Base-by-base conservation (phyloP, 2,888 invertebrate genomes). In the Apamea epomidion region DNA sequence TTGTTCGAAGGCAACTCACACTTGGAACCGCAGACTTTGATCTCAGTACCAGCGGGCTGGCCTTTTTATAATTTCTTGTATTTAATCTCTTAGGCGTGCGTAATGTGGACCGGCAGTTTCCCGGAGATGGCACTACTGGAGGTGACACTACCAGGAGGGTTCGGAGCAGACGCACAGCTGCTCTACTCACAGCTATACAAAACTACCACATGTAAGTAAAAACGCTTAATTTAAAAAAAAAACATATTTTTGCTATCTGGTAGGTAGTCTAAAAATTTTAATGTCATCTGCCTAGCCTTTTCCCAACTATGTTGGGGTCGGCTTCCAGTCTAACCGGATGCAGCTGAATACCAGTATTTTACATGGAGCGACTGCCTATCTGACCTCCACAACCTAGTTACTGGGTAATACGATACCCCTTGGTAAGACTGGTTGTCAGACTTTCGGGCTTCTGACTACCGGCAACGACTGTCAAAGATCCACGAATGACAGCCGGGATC, bases 141-240 rank as follows among this genome's bases (percentile, higher is more conserved):
- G 91, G 95, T 98, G 45, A 93, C 96, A 0, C 96, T 98, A 90
- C 98, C 98, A 16, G 97, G 98, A 5, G 98, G 98, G 0, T 98
- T 97, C 89, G 97, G 97, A 14, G 97, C 98, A 0, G 98, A 98
- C 88, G 97, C 97, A 12, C 93, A 96, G 0, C 96, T 97, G 0
- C 94, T 98, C 1, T 97, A 97, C 90, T 91, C 95, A 18, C 96
- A 98, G 48, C 93, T 98, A 0, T 94, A 97, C 54, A 92, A 93
- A 16, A 91, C 93, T 0, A 89, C 94, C 32, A 92, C 96, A 0
- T 88, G 97, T 97, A 89, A 94, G 95, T n/a, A 0, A 42, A n/a
- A 58, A 18, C 6, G 16, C 1, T 16, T 16, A 12, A 60, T n/a
- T n/a, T 3, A 54, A n/a, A 60, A 60, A n/a, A n/a, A 62, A 6